Conservation (phyloP, 1,140 invertebrate genomes). For the Caenorhabditis remanei region DNA sequence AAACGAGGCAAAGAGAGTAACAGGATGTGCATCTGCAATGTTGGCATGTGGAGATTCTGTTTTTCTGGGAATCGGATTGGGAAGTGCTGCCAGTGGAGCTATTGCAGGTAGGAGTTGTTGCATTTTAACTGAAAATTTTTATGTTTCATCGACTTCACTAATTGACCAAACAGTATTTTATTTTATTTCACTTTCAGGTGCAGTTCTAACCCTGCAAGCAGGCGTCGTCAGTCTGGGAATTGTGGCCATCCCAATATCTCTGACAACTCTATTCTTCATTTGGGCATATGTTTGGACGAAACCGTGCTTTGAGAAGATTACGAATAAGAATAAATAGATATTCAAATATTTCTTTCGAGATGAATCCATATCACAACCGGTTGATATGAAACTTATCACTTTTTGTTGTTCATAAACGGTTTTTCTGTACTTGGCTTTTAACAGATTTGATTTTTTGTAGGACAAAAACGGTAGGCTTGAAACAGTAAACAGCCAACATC, state of each 20-base stretch:
- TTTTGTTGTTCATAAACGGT: too few species aligned
- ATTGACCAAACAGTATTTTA: not conserved
- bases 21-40: slow-evolving; percentile 76
- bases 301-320: slow-evolving; percentile 50
- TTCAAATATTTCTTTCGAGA: not conserved
- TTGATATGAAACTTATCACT: not conserved
- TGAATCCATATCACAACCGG: slow-evolving; percentile 21
- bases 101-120: slow-evolving; percentile 27
- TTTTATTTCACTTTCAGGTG: slow-evolving; percentile 31
- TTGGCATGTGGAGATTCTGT: slow-evolving; percentile 76
- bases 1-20: slow-evolving; percentile 77
- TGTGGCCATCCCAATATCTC: slow-evolving; percentile 66
- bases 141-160: not conserved
- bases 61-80: slow-evolving; percentile 75
- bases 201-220: slow-evolving; percentile 62
- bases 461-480: too few species aligned
- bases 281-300: slow-evolving; percentile 66
- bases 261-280: slow-evolving; percentile 64
- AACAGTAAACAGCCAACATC: too few species aligned
- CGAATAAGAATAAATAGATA: slow-evolving; percentile 38
- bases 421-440: too few species aligned
- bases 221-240: slow-evolving; percentile 67
- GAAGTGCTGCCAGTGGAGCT: slow-evolving; percentile 68
- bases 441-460: too few species aligned
- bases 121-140: not conserved